Evolutionary conservation across 2,888 invertebrate species (phyloP).

Genomic region (Isoperla grammatica): DNA sequence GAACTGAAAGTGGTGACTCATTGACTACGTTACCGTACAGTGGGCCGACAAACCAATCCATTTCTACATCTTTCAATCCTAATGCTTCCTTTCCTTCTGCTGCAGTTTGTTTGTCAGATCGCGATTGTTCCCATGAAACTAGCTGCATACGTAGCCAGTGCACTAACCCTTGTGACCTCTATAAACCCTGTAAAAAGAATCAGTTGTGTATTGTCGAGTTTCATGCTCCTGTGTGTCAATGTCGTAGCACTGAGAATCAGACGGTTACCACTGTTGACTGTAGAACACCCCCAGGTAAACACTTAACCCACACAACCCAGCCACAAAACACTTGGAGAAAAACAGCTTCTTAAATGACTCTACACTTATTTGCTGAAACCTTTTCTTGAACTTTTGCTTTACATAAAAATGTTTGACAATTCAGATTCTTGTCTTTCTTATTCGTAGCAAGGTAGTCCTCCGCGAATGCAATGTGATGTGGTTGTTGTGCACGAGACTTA

Average conservation of each 20-base stretch:
- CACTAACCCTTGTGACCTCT: conserved; percentile 49
- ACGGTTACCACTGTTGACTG: conserved; percentile 45
- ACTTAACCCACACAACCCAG: conserved; percentile 27
- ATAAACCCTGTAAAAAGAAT: conserved; percentile 44
- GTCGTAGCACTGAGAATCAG: conserved; percentile 44
- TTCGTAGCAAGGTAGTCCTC: not conserved
- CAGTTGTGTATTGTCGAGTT: conserved; percentile 48
- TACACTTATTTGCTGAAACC: not conserved
- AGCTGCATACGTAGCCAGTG: conserved; percentile 49
- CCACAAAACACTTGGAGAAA: conserved; percentile 11
- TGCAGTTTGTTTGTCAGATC: conserved; percentile 23
- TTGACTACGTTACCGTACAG: not conserved
- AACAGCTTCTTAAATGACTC: conserved; percentile 7
- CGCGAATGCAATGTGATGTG: not conserved
- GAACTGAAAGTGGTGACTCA: not conserved
- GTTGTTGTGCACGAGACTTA: conserved; percentile 2
- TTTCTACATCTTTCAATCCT: not conserved
- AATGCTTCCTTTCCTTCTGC: not conserved
- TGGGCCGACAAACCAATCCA: not conserved
- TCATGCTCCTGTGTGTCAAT: conserved; percentile 54
- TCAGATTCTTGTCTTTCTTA: conserved; percentile 1
- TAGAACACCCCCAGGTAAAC: conserved; percentile 57
- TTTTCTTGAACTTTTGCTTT: conserved; percentile 13
- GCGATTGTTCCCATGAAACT: conserved; percentile 34
- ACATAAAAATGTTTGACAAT: not conserved